A percentile compares a stretch with the other conserved stretches of the same genome.
Evolutionary conservation across 2,113 vertebrate species (phyloP).

Genomic region (Chascanopsetta lugubris): DNA sequence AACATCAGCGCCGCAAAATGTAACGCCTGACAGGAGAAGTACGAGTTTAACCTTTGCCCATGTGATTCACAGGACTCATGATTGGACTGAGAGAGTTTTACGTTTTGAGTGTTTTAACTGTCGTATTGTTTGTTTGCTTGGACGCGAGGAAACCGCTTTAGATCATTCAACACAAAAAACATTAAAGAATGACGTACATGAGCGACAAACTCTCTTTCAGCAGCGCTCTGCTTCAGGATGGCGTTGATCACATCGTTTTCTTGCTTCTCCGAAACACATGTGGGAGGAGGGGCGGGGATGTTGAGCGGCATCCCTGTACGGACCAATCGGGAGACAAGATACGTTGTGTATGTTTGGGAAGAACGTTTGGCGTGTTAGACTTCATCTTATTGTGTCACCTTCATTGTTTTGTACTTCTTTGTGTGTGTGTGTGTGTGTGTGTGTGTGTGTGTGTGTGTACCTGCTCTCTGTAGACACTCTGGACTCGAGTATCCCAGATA

Average conservation of each 20-base stretch:
- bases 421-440: constrained; percentile 5
- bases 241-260: constrained; percentile 98
- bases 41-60: too few species aligned
- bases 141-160: neutral
- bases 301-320: constrained; percentile 90
- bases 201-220: constrained; percentile 91
- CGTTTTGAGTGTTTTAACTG: too few species aligned
- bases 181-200: constrained; percentile 67
- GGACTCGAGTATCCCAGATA: constrained; percentile 94
- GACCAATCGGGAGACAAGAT: constrained; percentile 14
- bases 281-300: constrained; percentile 91
- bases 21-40: too few species aligned
- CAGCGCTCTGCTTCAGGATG: constrained; percentile 94
- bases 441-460: constrained; percentile 9
- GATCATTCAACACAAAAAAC: neutral
- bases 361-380: too few species aligned
- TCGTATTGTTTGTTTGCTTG: too few species aligned
- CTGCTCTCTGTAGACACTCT: constrained; percentile 91
- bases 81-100: too few species aligned
- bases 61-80: too few species aligned
- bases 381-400: too few species aligned
- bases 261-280: constrained; percentile 96
- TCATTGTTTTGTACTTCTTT: neutral
- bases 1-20: too few species aligned
- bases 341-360: neutral